Evolutionary conservation across 1,140 invertebrate genomes (phyloP), one percentile per base, ranked within the genome.

Genomic region (Mercenaria mercenaria): DNA sequence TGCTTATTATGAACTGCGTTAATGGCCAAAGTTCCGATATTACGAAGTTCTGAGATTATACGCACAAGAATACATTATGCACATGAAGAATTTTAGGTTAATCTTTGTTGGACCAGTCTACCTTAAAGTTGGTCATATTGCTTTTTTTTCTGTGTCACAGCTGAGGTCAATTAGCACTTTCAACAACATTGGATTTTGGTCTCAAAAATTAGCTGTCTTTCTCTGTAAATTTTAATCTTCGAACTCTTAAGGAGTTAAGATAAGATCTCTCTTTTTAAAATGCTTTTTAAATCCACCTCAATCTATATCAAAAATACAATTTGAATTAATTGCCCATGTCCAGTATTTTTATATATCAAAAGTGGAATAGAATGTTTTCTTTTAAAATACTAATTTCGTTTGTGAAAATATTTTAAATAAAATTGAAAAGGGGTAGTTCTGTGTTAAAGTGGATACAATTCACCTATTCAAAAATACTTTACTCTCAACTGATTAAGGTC

Each of bases 401-500:
- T 64, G 20, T 29, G 20, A 64, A 64, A 64, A 64, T 64, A 64
- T 64, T 64, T 64, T 29, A 23, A 56, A 20, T 64, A 29, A 29
- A 64, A 29, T 64, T 64, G 59, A 64, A 64, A 64, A 64, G 59
- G 29, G n/a, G 59, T 64, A 64, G 59, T 26, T 29, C 59, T 29
- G n/a, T 64, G 59, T 64, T 47, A 29, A 64, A 29, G 1, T 4
- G 59, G 26, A 64, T 64, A 64, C 26, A 64, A n/a, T 64, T n/a
- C 29, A 29, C 10, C 59, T 64, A 64, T 64, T 64, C n/a, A n/a
- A 8, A 64, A 64, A 29, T 29, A 64, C 26, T 64, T 64, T 64
- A 29, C 59, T 29, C 59, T 47, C 26, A 64, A 64, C 59, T 64
- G 23, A 64, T 64, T 64, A 64, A 64, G 59, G 59, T 64, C 59